Evolutionary conservation across 2,113 vertebrate species (phyloP).

Genomic region (Notarius lentiginosus): DNA sequence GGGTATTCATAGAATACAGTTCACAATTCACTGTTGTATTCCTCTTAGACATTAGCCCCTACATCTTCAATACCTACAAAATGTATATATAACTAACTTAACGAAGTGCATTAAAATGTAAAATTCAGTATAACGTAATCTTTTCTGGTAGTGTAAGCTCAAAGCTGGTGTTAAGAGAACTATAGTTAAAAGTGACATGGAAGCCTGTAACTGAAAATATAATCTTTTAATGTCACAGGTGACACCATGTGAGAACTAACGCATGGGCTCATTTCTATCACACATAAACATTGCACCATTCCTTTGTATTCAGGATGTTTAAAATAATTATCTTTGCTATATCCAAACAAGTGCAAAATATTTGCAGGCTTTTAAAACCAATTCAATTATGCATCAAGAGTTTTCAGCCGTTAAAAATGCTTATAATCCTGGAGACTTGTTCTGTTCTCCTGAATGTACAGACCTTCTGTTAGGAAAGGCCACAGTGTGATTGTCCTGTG

Average conservation of each 20-base stretch:
- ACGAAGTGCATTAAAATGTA: constrained; percentile 37
- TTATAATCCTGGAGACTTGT: constrained; percentile 49
- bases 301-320: constrained; percentile 64
- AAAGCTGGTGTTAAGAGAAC: constrained; percentile 31
- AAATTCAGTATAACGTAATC: background rate
- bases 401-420: constrained; percentile 57
- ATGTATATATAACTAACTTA: constrained; percentile 28
- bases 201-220: constrained; percentile 7
- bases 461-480: constrained; percentile 70
- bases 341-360: constrained; percentile 70
- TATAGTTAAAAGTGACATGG: constrained; percentile 24
- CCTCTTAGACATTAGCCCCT: constrained; percentile 55
- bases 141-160: constrained; percentile 7
- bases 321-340: constrained; percentile 67
- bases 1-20: constrained; percentile 82
- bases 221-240: background rate
- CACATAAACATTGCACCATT: constrained; percentile 71
- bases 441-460: constrained; percentile 58
- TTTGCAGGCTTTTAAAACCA: constrained; percentile 54
- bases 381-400: constrained; percentile 46
- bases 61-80: constrained; percentile 41
- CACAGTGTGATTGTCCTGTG: constrained; percentile 77
- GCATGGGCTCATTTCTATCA: constrained; percentile 28
- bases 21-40: constrained; percentile 57
- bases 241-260: constrained; percentile 11